Evolutionary conservation across 2,888 invertebrate species (phyloP).

Genomic region (Diarsia brunnea): DNA sequence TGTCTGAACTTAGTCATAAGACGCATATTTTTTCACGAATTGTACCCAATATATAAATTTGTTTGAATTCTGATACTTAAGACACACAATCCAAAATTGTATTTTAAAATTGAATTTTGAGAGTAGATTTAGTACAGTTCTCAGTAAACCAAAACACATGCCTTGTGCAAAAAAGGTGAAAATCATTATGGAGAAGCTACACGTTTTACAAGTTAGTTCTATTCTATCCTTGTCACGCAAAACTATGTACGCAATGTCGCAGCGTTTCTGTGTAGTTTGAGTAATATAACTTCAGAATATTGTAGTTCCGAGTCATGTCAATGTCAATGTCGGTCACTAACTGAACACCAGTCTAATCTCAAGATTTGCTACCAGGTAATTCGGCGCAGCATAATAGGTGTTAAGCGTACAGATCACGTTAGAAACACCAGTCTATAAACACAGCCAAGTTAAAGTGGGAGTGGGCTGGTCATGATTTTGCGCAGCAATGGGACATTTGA

Average conservation of each 20-base stretch:
- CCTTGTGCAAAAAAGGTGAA: not conserved
- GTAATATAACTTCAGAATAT: not conserved
- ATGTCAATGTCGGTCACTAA: no score
- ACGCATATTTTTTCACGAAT: not conserved
- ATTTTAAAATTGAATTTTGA: not conserved
- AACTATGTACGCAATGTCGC: not conserved
- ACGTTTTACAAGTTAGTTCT: conserved; percentile 9
- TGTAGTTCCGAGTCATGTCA: not conserved
- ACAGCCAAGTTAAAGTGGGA: no score
- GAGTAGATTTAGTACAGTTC: not conserved
- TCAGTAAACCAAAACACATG: not conserved
- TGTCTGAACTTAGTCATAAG: not conserved
- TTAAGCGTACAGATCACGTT: no score
- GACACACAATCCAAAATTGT: not conserved
- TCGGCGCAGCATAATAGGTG: no score
- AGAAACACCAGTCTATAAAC: no score
- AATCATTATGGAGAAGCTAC: conserved; percentile 26
- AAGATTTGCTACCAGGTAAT: no score
- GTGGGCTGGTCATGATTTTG: no score
- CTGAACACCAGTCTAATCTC: no score
- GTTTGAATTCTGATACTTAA: not conserved
- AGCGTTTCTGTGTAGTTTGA: not conserved
- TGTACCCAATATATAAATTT: not conserved
- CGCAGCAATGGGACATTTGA: no score
- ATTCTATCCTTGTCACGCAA: not conserved